phyloP scores from a whole-genome alignment of 2,113 vertebrate species.

The Rhynchopsitta pachyrhyncha region DNA sequence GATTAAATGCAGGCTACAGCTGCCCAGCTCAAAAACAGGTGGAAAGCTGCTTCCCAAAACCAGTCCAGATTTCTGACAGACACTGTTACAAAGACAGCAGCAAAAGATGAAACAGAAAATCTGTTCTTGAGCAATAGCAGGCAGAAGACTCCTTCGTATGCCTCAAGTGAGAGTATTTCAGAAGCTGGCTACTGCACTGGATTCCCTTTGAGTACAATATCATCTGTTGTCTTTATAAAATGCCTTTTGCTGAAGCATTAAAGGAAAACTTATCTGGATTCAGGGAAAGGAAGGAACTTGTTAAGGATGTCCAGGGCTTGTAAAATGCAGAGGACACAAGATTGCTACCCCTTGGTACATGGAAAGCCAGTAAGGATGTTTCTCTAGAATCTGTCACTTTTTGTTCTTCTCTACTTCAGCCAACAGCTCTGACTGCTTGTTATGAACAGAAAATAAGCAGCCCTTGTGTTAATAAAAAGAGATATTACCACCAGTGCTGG shows the following conservation, averaged over 20 bases:
- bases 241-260: not conserved
- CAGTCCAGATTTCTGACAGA: not conserved
- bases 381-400: not conserved
- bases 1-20: not conserved
- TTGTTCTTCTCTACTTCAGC: not conserved
- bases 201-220: not conserved
- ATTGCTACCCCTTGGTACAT: not conserved
- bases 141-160: not conserved
- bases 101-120: conserved; percentile 27
- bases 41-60: conserved; percentile 12
- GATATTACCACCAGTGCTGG: not conserved
- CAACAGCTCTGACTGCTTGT: not conserved
- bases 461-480: not conserved
- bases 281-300: not conserved
- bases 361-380: not conserved
- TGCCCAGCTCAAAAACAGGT: conserved; percentile 20
- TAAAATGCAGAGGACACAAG: not conserved
- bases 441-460: not conserved
- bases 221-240: not conserved
- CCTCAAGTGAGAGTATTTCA: not conserved
- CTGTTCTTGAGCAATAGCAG: not conserved
- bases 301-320: not conserved
- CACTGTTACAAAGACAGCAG: not conserved
- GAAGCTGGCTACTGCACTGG: not conserved
- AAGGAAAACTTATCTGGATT: not conserved